These are phyloP conservation scores for Dermolepida albohirtum DNA, from an alignment of 2,888 invertebrate genomes.

Conservation along the genomic window DNA sequence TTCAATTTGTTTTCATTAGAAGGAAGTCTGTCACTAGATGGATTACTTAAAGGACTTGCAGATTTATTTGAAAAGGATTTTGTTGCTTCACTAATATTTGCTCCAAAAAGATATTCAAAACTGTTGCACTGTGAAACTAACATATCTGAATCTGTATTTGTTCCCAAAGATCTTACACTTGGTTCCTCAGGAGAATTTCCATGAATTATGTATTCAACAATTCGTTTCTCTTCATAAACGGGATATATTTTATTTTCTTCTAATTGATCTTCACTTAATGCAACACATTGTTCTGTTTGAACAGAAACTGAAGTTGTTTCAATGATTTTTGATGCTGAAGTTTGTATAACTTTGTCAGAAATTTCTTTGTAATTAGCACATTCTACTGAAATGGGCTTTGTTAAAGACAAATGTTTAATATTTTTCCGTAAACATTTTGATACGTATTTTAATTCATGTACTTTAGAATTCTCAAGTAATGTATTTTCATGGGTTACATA, in stretches of 20 bases:
- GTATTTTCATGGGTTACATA: background rate
- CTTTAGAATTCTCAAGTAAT: slow-evolving; percentile 5
- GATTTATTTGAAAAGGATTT: slow-evolving; percentile 6
- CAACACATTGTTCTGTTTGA: slow-evolving; percentile 48
- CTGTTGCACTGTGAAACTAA: slow-evolving; percentile 70
- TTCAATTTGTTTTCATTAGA: slow-evolving; percentile 18
- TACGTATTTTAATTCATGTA: slow-evolving; percentile 29
- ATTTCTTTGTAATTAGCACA: slow-evolving; percentile 37
- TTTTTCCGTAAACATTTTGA: slow-evolving; percentile 41
- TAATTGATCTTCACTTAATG: slow-evolving; percentile 21
- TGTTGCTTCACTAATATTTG: slow-evolving; percentile 16
- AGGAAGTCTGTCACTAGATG: background rate
- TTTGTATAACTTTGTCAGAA: slow-evolving; percentile 47
- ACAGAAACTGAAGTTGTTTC: slow-evolving; percentile 46
- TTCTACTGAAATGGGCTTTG: slow-evolving; percentile 46
- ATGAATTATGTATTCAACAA: slow-evolving; percentile 35
- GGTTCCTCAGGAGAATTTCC: slow-evolving; percentile 22
- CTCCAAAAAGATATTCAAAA: slow-evolving; percentile 74
- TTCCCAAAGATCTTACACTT: slow-evolving; percentile 36
- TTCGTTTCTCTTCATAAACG: slow-evolving; percentile 25
- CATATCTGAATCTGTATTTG: slow-evolving; percentile 39
- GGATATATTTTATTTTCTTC: slow-evolving; percentile 25
- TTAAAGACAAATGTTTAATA: slow-evolving; percentile 42
- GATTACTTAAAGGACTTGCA: slow-evolving; percentile 16
- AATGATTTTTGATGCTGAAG: slow-evolving; percentile 38